Evolutionary conservation across 2,797 vertebrate species (phyloP), one percentile per base, ranked within the genome.

Genomic region (Podarcis lilfordi): DNA sequence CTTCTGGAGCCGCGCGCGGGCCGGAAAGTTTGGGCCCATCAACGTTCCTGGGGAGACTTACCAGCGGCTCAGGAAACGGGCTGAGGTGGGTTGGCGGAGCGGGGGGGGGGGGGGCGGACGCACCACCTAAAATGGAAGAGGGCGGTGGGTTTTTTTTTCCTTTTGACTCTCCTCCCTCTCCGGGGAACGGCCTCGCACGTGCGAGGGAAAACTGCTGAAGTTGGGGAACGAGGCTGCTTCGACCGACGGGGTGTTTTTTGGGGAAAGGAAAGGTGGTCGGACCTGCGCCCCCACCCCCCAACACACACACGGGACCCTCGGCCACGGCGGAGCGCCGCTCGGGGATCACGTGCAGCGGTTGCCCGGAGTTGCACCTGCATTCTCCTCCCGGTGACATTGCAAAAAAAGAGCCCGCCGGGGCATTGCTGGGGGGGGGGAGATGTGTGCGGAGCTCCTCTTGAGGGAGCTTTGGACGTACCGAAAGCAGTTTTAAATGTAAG

Each of bases 351-450:
- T 35, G 85, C 77, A 72, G 66, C 9, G 32, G 13, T 55, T 78
- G 4, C 29, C 32, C 29, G 37, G 68, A 59, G 77, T 68, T 37
- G 43, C 45, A 80, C 85, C 77, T 79, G 77, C 77, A 40, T 80
- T 79, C n/a, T 59, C 85, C 85, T 80, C 69, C 4, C 78, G 13
- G 61, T 78, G 85, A 86, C 85, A 80, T 72, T 37, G 85, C 77
- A 29, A 82, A 55, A 50, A 55, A 45, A n/a, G 66, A 50, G 8
- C 27, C 25, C 11, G 37, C 15, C 4, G 2, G 66, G 40, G 29
- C 37, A 40, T n/a, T 7, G 17, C 8, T 21, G 40, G 75, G 35
- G 75, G 11, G 8, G 17, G 25, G 35, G 40, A 1, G 45, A 1
- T 27, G 25, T 13, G 23, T 43, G 75, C 9, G 3, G 9, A 23